These are phyloP conservation scores for Pelmatolapia mariae DNA, from an alignment of 2,113 vertebrate species.

Conservation along the genomic window DNA sequence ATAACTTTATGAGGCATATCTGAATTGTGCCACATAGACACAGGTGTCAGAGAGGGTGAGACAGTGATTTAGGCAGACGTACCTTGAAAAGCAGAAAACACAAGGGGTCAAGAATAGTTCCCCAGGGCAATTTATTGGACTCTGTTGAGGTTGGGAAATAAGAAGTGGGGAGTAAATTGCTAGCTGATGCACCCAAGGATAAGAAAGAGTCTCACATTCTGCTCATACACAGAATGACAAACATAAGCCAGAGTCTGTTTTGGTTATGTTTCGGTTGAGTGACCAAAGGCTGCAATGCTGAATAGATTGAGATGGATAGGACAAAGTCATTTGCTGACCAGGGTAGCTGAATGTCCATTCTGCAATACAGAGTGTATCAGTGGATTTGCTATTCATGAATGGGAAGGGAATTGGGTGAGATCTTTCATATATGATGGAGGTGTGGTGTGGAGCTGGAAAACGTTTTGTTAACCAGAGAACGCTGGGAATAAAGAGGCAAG, in stretches of 20 bases:
- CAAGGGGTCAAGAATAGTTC: constrained; percentile 37
- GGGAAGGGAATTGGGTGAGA: neutral
- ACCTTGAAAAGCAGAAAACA: constrained; percentile 36
- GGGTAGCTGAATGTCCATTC: neutral
- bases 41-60: constrained; percentile 23
- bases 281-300: constrained; percentile 18
- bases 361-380: constrained; percentile 3
- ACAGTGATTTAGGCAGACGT: constrained; percentile 24
- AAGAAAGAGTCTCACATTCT: constrained; percentile 9
- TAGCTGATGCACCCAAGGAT: neutral
- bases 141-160: constrained; percentile 50
- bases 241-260: neutral
- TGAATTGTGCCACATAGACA: constrained; percentile 23
- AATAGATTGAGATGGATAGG: constrained; percentile 38
- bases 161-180: constrained; percentile 51
- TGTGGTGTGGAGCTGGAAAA: neutral
- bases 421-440: constrained; percentile 3
- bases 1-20: neutral
- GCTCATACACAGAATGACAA: constrained; percentile 1
- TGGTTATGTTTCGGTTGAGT: neutral
- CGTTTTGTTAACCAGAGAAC: neutral
- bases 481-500: neutral
- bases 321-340: constrained; percentile 10
- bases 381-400: constrained; percentile 43
- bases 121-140: constrained; percentile 48